Conservation (phyloP, 2,888 invertebrate genomes). For the Latheticus oryzae region DNA sequence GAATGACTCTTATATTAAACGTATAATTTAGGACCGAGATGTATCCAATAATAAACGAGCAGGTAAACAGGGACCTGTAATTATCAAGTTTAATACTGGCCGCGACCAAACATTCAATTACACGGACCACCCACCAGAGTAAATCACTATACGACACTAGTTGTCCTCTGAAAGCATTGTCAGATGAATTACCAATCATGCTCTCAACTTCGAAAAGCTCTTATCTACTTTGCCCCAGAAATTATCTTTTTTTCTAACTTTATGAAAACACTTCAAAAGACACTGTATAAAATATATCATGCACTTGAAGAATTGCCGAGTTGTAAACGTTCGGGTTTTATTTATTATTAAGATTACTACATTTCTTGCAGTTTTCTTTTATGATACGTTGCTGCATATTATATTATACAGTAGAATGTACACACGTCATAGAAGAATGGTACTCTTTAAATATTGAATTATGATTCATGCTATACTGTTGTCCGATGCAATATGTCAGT, state of each 20-base stretch:
- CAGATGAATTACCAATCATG: too few relatives aligned
- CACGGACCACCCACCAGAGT: constrained; percentile 63
- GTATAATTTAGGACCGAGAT: constrained; percentile 57
- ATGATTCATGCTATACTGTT: constrained; percentile 46
- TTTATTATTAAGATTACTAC: constrained; percentile 32
- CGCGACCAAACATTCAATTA: constrained; percentile 63
- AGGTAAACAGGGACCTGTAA: constrained; percentile 61
- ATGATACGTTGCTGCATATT: constrained; percentile 40
- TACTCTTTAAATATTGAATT: constrained; percentile 49
- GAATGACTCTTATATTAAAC: constrained; percentile 53
- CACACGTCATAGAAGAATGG: constrained; percentile 43
- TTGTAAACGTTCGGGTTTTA: constrained; percentile 33
- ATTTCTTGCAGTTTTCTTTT: constrained; percentile 28
- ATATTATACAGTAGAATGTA: constrained; percentile 39
- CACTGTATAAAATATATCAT: constrained; percentile 34
- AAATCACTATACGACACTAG: constrained; percentile 58
- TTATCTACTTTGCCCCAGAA: background rate
- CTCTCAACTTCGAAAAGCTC: background rate
- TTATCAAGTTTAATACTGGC: constrained; percentile 61
- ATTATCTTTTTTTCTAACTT: background rate
- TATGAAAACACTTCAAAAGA: too few relatives aligned
- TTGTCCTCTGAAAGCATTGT: constrained; percentile 43
- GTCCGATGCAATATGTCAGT: constrained; percentile 45
- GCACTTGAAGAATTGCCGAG: constrained; percentile 36
- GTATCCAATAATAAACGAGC: constrained; percentile 58